Evolutionary conservation across 2,797 vertebrate species (phyloP).

Genomic region (Sebastes steindachneri): DNA sequence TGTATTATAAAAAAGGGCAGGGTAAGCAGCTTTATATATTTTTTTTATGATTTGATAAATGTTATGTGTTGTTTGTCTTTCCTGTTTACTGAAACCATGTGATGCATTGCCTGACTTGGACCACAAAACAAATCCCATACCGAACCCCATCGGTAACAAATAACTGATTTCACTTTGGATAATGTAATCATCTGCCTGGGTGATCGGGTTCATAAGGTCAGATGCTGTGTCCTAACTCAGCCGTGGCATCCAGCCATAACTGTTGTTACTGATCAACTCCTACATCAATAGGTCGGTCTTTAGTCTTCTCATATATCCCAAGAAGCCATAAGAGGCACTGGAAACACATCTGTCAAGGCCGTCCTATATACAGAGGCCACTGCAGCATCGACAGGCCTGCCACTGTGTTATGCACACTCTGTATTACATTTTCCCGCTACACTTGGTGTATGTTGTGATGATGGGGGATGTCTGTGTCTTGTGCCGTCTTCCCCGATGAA

Average conservation of each 20-base stretch:
- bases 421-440: neutral
- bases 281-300: constrained; percentile 48
- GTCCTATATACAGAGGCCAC: neutral
- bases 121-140: neutral
- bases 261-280: constrained; percentile 57
- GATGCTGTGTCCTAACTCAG: constrained; percentile 19
- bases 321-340: constrained; percentile 13
- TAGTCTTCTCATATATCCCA: constrained; percentile 41
- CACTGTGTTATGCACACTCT: neutral
- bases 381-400: constrained; percentile 14
- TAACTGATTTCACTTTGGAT: constrained; percentile 34
- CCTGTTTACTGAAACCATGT: neutral
- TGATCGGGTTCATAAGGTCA: constrained; percentile 53
- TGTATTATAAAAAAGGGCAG: neutral
- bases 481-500: constrained; percentile 40
- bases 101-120: neutral
- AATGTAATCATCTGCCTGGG: constrained; percentile 24
- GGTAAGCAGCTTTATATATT: neutral
- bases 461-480: neutral
- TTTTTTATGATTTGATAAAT: neutral
- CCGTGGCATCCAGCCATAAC: constrained; percentile 27
- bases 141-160: neutral
- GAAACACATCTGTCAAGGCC: constrained; percentile 38
- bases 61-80: neutral
- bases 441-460: constrained; percentile 1